Evolutionary conservation across 2,797 vertebrate genomes (phyloP).

Genomic region (Eleutherodactylus coqui): DNA sequence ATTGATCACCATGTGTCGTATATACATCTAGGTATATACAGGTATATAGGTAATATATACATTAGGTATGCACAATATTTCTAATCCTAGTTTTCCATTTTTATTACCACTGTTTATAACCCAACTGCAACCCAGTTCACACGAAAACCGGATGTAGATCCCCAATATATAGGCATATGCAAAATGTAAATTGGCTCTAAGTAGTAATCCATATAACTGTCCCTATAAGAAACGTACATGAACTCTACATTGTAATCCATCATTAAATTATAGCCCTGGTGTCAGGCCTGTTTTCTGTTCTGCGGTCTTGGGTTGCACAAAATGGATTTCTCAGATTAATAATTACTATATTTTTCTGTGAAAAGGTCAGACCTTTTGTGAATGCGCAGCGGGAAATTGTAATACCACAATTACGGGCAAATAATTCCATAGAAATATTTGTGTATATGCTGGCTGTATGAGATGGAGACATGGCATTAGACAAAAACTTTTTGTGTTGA

Average conservation of each 20-base stretch:
- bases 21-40: too few species aligned
- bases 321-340: conserved; percentile 32
- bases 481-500: neutral
- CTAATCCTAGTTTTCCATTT: neutral
- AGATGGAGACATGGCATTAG: neutral
- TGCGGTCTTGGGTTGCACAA: conserved; percentile 5
- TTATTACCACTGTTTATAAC: neutral
- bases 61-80: neutral
- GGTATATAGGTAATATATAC: too few species aligned
- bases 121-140: neutral
- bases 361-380: conserved; percentile 19
- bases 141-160: too few species aligned
- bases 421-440: conserved; percentile 20
- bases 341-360: conserved; percentile 36
- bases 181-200: neutral
- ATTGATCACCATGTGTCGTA: too few species aligned
- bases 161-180: neutral
- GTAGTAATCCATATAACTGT: conserved; percentile 3
- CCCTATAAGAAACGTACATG: conserved; percentile 1
- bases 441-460: neutral
- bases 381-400: conserved; percentile 31
- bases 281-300: conserved; percentile 24
- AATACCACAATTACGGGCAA: conserved; percentile 2
- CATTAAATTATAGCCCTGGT: conserved; percentile 11
- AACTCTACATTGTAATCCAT: conserved; percentile 23